Base-by-base conservation (phyloP, 1,140 invertebrate species). In the Habropoda laboriosa region DNA sequence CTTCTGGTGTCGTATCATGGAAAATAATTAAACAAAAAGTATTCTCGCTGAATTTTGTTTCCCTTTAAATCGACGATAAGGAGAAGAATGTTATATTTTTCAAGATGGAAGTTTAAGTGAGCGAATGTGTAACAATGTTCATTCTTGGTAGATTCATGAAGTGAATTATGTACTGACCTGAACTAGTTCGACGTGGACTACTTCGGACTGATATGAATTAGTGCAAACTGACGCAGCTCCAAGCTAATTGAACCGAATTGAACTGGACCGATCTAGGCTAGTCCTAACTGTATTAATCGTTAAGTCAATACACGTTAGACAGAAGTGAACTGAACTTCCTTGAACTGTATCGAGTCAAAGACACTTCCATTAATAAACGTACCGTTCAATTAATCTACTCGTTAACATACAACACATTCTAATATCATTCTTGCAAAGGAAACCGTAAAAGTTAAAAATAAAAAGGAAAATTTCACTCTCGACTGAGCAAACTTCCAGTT, bases 221-320 rank as follows among this genome's bases (percentile, higher is more conserved):
- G 21, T 1, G 47, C 18, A 51, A 68, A 51, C 47, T 68, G 64
- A 18, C 4, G 13, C 40, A 6, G 12, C 5, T 13, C 7, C 7
- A 61, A 7, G 16, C 58, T 42, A 55, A 71, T 40, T 32, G 27
- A 24, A 45, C 38, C 8, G 21, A 42, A 70, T 53, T 55, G n/a
- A 12, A 55, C 21, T 3, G 32, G 6, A 24, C 24, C 12, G 27
- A 57, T 24, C 35, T 7, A 7, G 12, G 5, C 45, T 51, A 16
- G n/a, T 63, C 18, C 32, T 38, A 51, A 51, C 12, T 35, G 45
- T 24, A 67, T 67, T 67, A 68, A 68, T 68, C 35, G 27, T 16
- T 35, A 10, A 16, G 13, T 16, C 7, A 30, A 32, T 24, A 35
- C 27, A n/a, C 35, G 30, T 30, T 24, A 16, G 12, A 24, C 51